Evolutionary conservation across 2,797 vertebrate species (phyloP), one percentile per base, ranked within the genome.

Genomic region (Zalophus californianus): DNA sequence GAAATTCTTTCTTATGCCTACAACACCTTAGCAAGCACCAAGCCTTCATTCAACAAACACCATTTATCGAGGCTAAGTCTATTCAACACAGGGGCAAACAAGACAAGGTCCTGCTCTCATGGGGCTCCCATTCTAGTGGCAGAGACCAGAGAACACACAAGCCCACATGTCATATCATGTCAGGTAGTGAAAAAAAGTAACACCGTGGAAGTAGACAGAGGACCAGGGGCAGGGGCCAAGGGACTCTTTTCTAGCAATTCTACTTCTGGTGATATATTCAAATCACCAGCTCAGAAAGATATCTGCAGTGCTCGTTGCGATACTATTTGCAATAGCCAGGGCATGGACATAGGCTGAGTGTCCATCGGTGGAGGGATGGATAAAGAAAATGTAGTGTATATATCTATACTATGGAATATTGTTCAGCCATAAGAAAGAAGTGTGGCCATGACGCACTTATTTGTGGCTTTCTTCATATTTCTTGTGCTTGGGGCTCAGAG

Each of bases 181-280:
- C 27, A 0, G n/a, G 32, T 1, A 54, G 66, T 21, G 48, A 18
- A 41, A 25, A 48, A 58, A 62, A 66, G 14, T 5, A 52, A 7
- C 38, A 1, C 18, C 6, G 0, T 0, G 14, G 7, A 50, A 41
- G 66, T 7, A 72, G 85, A 60, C 5, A 58, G 54, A 72, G 16
- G n/a, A 8, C 16, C 7, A 0, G 0, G 14, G 44, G 11, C 27
- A 13, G n/a, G 6, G 5, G 7, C 12, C 32, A 0, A 27, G 10
- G 62, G 82, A 23, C 8, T 18, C n/a, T 38, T 6, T 29, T 41
- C 54, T 3, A 4, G 35, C 35, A 14, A 38, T 77, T 13, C 58
- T 23, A 44, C 48, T 44, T 56, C 13, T 66, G 29, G 35, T 60
- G 20, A 27, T 78, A 0, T 29, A 21, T 23, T 29, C 15, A 23